Base-by-base conservation (phyloP, 2,797 vertebrate genomes). In the Melanotaenia maccullochi region DNA sequence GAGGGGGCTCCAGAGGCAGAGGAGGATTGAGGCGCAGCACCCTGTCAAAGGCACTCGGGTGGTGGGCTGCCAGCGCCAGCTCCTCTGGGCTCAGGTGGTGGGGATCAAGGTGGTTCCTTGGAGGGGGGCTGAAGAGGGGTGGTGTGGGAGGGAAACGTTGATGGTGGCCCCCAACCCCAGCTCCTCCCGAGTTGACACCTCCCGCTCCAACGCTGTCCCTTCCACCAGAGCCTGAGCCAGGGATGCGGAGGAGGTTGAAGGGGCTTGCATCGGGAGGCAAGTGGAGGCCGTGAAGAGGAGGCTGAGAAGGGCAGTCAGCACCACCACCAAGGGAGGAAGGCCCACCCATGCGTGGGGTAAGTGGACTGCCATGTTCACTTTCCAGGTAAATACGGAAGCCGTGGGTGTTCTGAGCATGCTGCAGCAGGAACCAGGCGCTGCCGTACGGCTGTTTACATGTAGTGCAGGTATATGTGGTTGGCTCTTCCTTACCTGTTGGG, bases 1-100 rank as follows among this genome's bases (percentile, higher is more conserved):
- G 97, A 66, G 97, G 97, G 89, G 97, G 96, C 90, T 99, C 98
- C 91, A 99, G 96, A 91, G 97, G 96, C 95, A 99, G 93, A 91
- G 98, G 95, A 95, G 97, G 96, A 94, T 99, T 99, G 94, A 99
- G 96, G 94, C 98, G 97, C 95, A 99, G 96, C 95, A 99, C 98
- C 96, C 98, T 97, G 94, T 99, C 98, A 93, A 99, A 99, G 97
- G 97, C 97, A 99, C 98, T 99, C 95, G 98, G 97, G 94, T 98
- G 96, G 95, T 99, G 98, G 93, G 97, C 96, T 93, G 97, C 97
- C 94, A 99, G 95, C 91, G 96, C 97, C 96, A 99, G 95, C 93
- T 99, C 98, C 95, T 99, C 98, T 56, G 97, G 97, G 94, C 97
- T 99, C 95, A 99, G 94, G 92, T 97, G 98, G 92, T 99, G 98